phyloP scores from a whole-genome alignment of 1,140 invertebrate species.

The Aculops lycopersici region DNA sequence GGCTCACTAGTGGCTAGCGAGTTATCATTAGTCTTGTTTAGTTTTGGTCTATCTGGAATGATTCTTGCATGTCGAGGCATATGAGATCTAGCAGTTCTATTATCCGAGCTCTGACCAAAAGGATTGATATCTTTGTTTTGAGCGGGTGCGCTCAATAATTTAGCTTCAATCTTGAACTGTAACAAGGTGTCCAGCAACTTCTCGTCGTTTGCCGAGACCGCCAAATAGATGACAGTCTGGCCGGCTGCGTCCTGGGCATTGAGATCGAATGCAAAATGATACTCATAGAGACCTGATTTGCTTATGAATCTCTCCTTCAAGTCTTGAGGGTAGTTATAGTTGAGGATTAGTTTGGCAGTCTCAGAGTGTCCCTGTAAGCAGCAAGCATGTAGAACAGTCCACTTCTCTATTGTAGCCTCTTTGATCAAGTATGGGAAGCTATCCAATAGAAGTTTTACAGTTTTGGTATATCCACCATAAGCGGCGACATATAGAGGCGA shows the following conservation, averaged over 20 bases:
- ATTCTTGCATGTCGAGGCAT: too few species aligned
- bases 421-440: constrained; percentile 27
- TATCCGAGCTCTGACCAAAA: too few species aligned
- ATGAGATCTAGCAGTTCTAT: too few species aligned
- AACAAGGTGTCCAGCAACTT: constrained; percentile 43
- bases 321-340: constrained; percentile 42
- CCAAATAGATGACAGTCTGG: constrained; percentile 56
- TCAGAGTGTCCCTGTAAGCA: constrained; percentile 48
- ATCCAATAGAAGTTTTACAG: constrained; percentile 42
- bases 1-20: too few species aligned
- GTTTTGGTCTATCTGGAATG: too few species aligned
- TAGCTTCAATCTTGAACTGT: constrained; percentile 31
- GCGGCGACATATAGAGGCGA: constrained; percentile 67
- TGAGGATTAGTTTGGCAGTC: constrained; percentile 39
- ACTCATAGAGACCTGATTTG: constrained; percentile 36
- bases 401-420: constrained; percentile 53
- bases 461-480: constrained; percentile 44
- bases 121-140: too few species aligned
- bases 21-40: too few species aligned
- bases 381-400: constrained; percentile 66
- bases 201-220: constrained; percentile 44
- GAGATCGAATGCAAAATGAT: constrained; percentile 52
- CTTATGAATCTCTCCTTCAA: constrained; percentile 31
- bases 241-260: constrained; percentile 60
- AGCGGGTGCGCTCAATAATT: too few species aligned